Evolutionary conservation across 2,888 invertebrate species (phyloP).

Genomic region (Lottia gigantea): DNA sequence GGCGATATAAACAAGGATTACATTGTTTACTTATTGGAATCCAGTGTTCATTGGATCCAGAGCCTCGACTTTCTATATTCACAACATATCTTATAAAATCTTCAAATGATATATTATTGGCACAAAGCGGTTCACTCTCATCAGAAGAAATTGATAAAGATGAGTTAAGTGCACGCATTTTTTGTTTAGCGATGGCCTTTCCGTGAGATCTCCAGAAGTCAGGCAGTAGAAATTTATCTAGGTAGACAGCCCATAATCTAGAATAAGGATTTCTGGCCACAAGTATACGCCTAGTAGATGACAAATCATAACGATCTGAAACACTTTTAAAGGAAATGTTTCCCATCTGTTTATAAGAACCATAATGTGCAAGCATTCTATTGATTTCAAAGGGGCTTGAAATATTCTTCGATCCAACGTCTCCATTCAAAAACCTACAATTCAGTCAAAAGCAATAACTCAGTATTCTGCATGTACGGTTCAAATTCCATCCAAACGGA

Average conservation of each 20-base stretch:
- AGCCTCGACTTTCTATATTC: not conserved
- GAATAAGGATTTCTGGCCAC: constrained; percentile 31
- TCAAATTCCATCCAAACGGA: too few relatives aligned
- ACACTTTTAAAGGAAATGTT: not conserved
- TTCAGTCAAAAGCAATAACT: too few relatives aligned
- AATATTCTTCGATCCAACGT: not conserved
- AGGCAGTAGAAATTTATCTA: constrained; percentile 33
- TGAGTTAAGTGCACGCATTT: not conserved
- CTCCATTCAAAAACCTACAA: not conserved
- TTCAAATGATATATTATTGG: not conserved
- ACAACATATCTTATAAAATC: constrained; percentile 1
- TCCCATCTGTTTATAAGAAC: constrained; percentile 1
- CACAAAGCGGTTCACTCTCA: not conserved
- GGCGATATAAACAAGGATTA: constrained; percentile 19
- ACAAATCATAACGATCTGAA: not conserved
- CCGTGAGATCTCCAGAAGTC: constrained; percentile 27
- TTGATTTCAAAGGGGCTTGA: not conserved
- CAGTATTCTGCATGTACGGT: too few relatives aligned
- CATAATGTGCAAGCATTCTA: constrained; percentile 4
- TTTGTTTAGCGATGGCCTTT: not conserved
- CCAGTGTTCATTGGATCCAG: constrained; percentile 17
- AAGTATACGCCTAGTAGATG: constrained; percentile 18
- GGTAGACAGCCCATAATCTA: constrained; percentile 31
- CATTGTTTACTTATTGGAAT: constrained; percentile 15
- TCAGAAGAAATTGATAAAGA: too few relatives aligned